phyloP scores from a whole-genome alignment of 2,888 invertebrate genomes.

The Agriopis aurantiaria region DNA sequence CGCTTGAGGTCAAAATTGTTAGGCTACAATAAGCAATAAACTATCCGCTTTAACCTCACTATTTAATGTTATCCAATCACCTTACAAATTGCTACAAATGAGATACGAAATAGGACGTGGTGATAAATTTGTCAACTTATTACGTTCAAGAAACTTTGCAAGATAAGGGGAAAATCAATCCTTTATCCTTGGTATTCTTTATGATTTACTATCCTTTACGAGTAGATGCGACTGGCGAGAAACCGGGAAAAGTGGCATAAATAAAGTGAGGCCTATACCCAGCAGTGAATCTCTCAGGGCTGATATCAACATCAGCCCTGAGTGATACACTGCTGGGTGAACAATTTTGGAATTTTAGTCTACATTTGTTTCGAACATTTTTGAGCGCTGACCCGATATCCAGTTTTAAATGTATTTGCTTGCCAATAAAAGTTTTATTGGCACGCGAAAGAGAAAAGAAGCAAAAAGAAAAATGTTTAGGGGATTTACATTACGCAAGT shows the following conservation, averaged over 20 bases:
- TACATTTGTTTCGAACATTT: no score
- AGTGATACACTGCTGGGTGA: no score
- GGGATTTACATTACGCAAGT: conserved; percentile 10
- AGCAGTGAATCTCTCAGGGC: no score
- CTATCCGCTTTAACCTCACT: conserved; percentile 12
- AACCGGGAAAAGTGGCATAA: no score
- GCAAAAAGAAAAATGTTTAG: no score
- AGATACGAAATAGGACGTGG: not conserved
- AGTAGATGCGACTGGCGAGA: no score
- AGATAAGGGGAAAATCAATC: not conserved
- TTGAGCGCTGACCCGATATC: no score
- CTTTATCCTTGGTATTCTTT: not conserved
- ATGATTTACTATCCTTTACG: no score
- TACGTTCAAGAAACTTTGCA: not conserved
- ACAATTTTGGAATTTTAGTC: no score
- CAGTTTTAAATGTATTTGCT: no score
- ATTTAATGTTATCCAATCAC: not conserved
- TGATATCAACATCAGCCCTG: no score
- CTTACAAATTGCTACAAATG: conserved; percentile 6
- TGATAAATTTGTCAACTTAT: not conserved
- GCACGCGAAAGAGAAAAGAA: not conserved
- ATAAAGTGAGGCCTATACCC: no score
- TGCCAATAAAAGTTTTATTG: not conserved
- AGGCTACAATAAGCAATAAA: conserved; percentile 18
- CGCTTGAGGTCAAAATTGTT: conserved; percentile 17